Base-by-base conservation (phyloP, 2,888 invertebrate species). In the Dyspetes luteomarginatus region DNA sequence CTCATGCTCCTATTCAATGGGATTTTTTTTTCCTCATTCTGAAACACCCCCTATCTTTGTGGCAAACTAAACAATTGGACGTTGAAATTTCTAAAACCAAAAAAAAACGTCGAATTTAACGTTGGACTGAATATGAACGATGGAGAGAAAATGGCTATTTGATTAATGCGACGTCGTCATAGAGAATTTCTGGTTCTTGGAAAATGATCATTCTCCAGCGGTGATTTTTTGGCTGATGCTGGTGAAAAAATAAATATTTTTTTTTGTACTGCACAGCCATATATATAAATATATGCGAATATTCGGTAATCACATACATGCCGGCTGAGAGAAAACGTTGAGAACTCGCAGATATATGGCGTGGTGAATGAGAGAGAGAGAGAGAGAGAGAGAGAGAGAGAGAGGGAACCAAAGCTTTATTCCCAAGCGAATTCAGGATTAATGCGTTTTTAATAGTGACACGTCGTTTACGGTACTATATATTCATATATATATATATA, bases 361-460 rank as follows among this genome's bases (percentile, higher is more conserved):
- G 58, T 41, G 65, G 50, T 36, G 52, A 67, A 52, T 2, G 45
- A 28, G 65, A 48, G 41, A 43, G 43, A 43, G 7, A 43, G 4
- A 43, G 43, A 43, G 28, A 28, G 28, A 28, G 15, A 30, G 19
- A 62, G 22, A 41, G 43, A 71, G 52, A 62, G 9, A 71, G 52
- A 62, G 9, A 26, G 12, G 24, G 15, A 50, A 7, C 3, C 19
- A 48, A 56, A 41, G 60, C 26, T 67, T 72, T 81, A 45, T 73
- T 76, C 78, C 71, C 81, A 65, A 73, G 82, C 77, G 74, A 86
- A 87, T 88, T 86, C 82, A 83, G 86, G 85, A 90, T 89, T 89
- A 89, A 90, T 90, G 89, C 84, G 87, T 88, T 90, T 90, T 90
- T 90, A 90, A 90, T 90, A 89, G 87, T 89, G 88, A 88, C 87